Percentiles rank a stretch among this genome's conserved stretches.
Evolutionary conservation across 2,113 vertebrate species (phyloP).

Genomic region (Myanophis thanlyinensis): DNA sequence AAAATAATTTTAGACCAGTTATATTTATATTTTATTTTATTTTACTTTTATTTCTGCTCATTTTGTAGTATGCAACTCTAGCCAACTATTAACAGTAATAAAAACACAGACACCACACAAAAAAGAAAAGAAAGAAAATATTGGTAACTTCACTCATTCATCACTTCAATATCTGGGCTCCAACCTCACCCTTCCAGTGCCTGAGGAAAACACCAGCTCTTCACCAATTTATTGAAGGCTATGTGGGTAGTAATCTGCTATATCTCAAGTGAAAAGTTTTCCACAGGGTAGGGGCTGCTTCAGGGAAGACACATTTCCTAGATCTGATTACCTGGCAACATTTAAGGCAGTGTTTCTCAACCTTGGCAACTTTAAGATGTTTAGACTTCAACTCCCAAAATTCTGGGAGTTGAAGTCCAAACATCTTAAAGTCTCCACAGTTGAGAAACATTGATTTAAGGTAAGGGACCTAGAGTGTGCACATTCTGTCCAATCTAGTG

Average conservation of each 20-base stretch:
- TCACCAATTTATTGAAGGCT: neutral
- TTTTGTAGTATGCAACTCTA: neutral
- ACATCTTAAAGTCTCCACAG: no score
- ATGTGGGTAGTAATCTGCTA: neutral
- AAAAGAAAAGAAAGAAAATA: neutral
- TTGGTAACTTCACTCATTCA: neutral
- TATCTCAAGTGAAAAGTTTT: neutral
- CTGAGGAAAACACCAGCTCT: neutral
- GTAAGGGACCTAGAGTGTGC: neutral
- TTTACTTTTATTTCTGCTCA: neutral
- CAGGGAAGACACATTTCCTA: neutral
- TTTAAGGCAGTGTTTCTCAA: no score
- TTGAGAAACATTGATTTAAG: no score
- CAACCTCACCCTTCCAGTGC: neutral
- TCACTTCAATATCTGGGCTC: neutral
- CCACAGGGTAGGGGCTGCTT: neutral
- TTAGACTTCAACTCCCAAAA: no score
- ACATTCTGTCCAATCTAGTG: neutral
- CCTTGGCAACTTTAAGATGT: no score
- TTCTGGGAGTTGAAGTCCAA: no score
- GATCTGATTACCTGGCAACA: neutral
- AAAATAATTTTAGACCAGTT: neutral
- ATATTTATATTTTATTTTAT: neutral
- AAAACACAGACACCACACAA: neutral
- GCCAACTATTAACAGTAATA: neutral